Base-by-base conservation (phyloP, 2,113 vertebrate genomes). In the Ahaetulla prasina region DNA sequence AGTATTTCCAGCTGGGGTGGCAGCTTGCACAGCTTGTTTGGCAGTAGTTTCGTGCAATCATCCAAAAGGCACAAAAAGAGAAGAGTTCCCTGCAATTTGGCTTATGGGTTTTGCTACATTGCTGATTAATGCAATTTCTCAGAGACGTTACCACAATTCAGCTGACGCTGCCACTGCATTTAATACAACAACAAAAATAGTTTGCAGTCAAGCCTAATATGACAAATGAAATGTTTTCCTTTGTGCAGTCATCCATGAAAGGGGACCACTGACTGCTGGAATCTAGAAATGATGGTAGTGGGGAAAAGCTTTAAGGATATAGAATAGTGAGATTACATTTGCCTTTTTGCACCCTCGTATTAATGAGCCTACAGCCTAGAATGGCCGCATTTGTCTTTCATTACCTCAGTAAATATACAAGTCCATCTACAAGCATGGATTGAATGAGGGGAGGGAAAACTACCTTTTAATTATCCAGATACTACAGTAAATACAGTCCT, bases 1-100 rank as follows among this genome's bases (percentile, higher is more conserved):
- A 94, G 95, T 60, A 92, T 93, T 95, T 96, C 94, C 95, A 96
- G 95, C 95, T 96, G 94, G 92, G 92, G 50, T 94, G 94, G 94
- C 94, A 96, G 93, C 94, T 95, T 96, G 89, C 39, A 84, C 94
- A 87, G 74, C 23, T 94, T 95, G 94, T 95, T 94, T 95, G 93
- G 94, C 93, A 96, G 92, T 94, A 94, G 93, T 88, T 47, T 95
- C 16, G 25, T 91, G 85, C 95, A 94, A 93, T 95, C 93, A 95
- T 94, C 92, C 88, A 7, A 94, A 68, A 94, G 90, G 93, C 94
- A 91, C 91, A 95, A 93, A 96, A 95, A 89, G 47, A 88, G 74
- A 95, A 94, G 89, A 89, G 85, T 94, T 94, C 57, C 16, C 94
- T 95, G 50, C 43, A 91, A 63, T 94, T 94, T 93, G 89, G 80